Percentiles rank a stretch among this genome's conserved stretches.
These are phyloP conservation scores for Cataglyphis hispanica DNA, from an alignment of 1,140 invertebrate species.

Conservation along the genomic window DNA sequence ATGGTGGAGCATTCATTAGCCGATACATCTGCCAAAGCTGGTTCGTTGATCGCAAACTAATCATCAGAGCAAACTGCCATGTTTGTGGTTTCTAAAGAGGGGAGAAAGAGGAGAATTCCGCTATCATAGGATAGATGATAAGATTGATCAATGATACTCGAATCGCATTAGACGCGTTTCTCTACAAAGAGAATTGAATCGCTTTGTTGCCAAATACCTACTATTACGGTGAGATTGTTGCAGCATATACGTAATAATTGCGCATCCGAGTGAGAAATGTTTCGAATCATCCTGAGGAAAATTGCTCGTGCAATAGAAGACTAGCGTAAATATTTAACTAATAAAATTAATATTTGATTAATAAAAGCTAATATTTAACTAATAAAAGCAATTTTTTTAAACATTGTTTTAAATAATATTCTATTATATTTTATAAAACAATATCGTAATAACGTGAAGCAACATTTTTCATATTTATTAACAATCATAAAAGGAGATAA, in stretches of 20 bases:
- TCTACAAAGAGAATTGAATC: constrained; percentile 31
- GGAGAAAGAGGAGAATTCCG: background rate
- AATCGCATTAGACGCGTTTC: background rate
- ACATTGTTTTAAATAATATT: constrained; percentile 4
- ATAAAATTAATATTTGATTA: too few relatives aligned
- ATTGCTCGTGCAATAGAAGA: background rate
- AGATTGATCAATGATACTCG: constrained; percentile 37
- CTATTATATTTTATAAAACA: background rate
- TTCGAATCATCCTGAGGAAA: background rate
- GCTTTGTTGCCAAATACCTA: background rate
- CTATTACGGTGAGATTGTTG: background rate
- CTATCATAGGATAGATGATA: constrained; percentile 26
- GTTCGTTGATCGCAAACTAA: constrained; percentile 60
- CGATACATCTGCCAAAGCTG: constrained; percentile 15
- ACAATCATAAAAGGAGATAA: background rate
- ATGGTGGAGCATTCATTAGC: constrained; percentile 51
- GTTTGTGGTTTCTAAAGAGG: background rate
- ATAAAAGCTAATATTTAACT: too few relatives aligned
- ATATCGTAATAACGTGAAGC: background rate
- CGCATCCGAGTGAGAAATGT: background rate
- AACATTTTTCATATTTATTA: background rate
- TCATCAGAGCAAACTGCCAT: constrained; percentile 49
- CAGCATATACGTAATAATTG: constrained; percentile 11
- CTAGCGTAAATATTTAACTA: background rate
- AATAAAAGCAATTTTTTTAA: background rate